Evolutionary conservation across 2,113 vertebrate species (phyloP), one percentile per base, ranked within the genome.

Genomic region (Nematolebias whitei): DNA sequence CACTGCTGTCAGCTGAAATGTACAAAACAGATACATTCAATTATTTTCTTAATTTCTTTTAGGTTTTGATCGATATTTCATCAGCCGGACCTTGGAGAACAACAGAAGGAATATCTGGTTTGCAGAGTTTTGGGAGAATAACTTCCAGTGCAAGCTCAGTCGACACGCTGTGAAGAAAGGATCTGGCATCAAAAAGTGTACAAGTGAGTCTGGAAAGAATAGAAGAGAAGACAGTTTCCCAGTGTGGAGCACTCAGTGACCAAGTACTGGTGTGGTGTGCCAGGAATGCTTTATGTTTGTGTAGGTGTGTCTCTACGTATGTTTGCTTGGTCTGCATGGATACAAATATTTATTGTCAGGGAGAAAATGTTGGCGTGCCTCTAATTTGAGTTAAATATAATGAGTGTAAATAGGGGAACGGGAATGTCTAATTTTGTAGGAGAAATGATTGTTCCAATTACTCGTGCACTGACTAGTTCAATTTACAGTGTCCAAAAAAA

Each of bases 31-130:
- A 11, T 0, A 1, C 2, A 18, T 20, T 18, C 0, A 23, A 29
- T 24, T 54, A 3, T 53, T 32, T 47, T 35, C 1, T n/a, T 40
- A 2, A 13, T 70, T 57, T 74, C 65, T 0, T 73, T 58, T 85
- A 98, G 96, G 96, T 68, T 98, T 98, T 60, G 96, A 98, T 82
- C 94, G 95, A 66, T 98, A 98, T 87, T 98, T 98, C 91, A 94
- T 94, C 88, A 97, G 96, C 86, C 93, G 96, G 76, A 98, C 96
- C 0, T 87, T 98, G 70, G 96, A 98, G 89, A 98, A 98, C 90
- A 98, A 98, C 91, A 93, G 96, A 58, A 88, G 96, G 23, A 98
- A 98, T 80, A 96, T 98, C 70, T 98, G 96, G 96, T 98, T 98
- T 40, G 96, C 96, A 0, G 96, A 98, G 83, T 98, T 97, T 70